Evolutionary conservation across 2,797 vertebrate genomes (phyloP).

Genomic region (Chanos chanos): DNA sequence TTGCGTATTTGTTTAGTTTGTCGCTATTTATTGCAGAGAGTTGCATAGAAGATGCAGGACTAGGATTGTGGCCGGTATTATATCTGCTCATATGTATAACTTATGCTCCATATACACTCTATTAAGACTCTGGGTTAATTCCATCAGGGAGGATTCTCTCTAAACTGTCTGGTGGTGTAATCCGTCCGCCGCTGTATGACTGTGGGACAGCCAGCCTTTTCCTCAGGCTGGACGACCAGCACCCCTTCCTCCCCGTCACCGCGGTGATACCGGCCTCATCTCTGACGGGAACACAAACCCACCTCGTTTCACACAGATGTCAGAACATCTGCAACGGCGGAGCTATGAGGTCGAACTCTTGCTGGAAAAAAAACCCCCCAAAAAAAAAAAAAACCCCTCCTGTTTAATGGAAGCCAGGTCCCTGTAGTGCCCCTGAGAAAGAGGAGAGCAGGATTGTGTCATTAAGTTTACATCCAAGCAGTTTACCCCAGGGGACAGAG

Average conservation of each 20-base stretch:
- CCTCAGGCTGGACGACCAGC: neutral
- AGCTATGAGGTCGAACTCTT: no score
- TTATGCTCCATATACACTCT: neutral
- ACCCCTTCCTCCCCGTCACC: neutral
- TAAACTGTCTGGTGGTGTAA: slow-evolving; percentile 22
- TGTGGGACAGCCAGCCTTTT: neutral
- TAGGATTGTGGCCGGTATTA: no score
- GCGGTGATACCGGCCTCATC: no score
- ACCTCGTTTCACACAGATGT: no score
- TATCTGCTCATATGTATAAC: neutral
- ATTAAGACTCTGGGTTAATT: neutral
- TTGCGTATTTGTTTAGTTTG: no score
- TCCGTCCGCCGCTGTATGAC: slow-evolving; percentile 14
- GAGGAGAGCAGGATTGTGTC: neutral
- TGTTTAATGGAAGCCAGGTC: neutral
- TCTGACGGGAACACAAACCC: no score
- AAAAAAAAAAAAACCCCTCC: no score
- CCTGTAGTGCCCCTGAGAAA: neutral
- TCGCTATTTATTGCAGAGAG: no score
- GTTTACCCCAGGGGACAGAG: no score
- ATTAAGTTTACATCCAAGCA: no score
- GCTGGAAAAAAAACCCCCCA: no score
- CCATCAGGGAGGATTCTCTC: slow-evolving; percentile 22
- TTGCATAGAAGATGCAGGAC: neutral
- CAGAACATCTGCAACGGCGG: no score